phyloP scores from a whole-genome alignment of 2,113 vertebrate species.

The Vulpes lagopus region DNA sequence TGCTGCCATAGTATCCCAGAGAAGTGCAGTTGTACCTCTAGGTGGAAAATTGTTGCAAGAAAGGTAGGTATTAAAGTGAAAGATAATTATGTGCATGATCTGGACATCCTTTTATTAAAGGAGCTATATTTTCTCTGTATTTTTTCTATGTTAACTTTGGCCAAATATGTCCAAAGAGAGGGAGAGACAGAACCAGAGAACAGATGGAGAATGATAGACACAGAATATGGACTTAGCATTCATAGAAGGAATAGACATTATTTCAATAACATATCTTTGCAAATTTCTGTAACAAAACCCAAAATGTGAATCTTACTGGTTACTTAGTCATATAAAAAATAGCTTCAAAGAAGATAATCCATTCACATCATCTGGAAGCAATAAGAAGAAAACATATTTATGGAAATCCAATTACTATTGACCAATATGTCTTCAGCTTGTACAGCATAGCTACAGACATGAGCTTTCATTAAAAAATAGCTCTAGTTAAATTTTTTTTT shows the following conservation, averaged over 20 bases:
- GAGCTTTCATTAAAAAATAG: background rate
- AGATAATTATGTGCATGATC: background rate
- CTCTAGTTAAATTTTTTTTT: background rate
- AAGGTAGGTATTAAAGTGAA: background rate
- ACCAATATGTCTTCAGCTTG: background rate
- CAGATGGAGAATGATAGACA: background rate
- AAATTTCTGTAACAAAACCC: background rate
- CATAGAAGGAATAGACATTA: background rate
- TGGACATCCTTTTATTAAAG: background rate
- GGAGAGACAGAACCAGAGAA: background rate
- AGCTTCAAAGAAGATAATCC: background rate
- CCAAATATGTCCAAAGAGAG: background rate
- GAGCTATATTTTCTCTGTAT: background rate
- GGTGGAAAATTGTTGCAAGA: background rate
- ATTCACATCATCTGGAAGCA: conserved; percentile 9
- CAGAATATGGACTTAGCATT: background rate
- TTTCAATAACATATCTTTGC: background rate
- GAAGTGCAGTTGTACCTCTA: background rate
- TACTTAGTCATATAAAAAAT: background rate
- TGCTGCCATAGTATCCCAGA: background rate
- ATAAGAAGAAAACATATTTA: background rate
- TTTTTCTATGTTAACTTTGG: background rate
- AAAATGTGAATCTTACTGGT: background rate
- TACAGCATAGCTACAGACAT: background rate
- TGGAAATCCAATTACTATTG: conserved; percentile 29